phyloP scores from a whole-genome alignment of 2,797 vertebrate genomes.

The Pseudochirops corinnae region DNA sequence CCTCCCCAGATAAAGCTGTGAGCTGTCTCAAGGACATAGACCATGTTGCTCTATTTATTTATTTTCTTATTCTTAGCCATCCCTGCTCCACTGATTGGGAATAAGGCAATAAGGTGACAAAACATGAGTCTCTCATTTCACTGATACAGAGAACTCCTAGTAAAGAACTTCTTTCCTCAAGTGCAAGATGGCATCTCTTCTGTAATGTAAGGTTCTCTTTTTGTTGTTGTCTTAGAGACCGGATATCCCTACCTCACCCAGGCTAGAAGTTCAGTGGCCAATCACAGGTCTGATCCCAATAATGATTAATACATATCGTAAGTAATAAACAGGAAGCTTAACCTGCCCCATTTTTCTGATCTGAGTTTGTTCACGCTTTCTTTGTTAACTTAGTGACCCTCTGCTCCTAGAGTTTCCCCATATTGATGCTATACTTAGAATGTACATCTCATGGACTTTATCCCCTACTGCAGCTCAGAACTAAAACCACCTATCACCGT shows the following conservation, averaged over 20 bases:
- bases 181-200: background rate
- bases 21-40: background rate
- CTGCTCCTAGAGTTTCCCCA: background rate
- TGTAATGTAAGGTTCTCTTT: background rate
- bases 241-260: background rate
- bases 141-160: background rate
- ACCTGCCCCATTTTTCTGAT: background rate
- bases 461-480: background rate
- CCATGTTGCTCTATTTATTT: background rate
- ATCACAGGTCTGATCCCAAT: background rate
- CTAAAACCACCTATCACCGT: background rate
- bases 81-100: background rate
- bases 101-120: background rate
- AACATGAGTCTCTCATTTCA: background rate
- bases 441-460: background rate
- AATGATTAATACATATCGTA: background rate
- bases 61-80: background rate
- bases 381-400: background rate
- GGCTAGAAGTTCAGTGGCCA: background rate
- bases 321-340: background rate
- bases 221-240: background rate
- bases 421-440: background rate
- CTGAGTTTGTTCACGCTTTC: background rate
- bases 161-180: background rate
- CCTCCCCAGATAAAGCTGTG: background rate